Conservation (phyloP, 2,113 vertebrate genomes). For the Poecile atricapillus region DNA sequence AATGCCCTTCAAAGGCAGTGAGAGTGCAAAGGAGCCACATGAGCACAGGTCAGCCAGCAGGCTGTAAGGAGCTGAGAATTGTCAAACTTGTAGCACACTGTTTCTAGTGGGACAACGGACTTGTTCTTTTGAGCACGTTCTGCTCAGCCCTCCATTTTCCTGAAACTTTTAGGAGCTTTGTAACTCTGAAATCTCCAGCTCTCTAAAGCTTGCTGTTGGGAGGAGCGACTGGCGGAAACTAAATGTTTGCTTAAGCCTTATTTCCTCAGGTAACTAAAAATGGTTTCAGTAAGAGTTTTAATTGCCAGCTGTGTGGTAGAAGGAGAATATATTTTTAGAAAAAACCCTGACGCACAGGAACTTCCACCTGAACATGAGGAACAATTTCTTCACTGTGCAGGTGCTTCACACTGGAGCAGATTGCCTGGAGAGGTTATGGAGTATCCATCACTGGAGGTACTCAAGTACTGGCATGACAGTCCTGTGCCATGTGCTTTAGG, state of each 20-base stretch:
- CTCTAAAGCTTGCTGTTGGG: not conserved
- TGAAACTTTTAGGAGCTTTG: not conserved
- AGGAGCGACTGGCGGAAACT: accelerated
- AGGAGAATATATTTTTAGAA: not conserved
- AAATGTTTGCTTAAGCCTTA: not conserved
- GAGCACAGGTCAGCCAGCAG: not conserved
- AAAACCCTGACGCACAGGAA: not conserved
- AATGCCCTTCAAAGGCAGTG: not conserved
- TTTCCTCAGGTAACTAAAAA: not conserved
- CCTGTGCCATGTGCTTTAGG: not conserved
- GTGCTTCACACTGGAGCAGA: not conserved
- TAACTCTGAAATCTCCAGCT: not conserved
- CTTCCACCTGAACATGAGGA: not conserved
- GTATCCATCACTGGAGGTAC: not conserved
- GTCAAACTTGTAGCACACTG: accelerated
- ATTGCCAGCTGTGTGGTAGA: not conserved
- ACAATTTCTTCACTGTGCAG: not conserved
- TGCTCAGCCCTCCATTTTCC: not conserved
- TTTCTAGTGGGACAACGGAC: not conserved
- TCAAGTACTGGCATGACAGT: not conserved
- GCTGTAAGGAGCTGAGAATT: not conserved
- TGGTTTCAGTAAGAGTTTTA: not conserved
- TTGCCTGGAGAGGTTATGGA: not conserved
- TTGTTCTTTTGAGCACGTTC: not conserved
- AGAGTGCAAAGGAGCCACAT: not conserved